A percentile compares a stretch with the other conserved stretches of the same genome.
These are phyloP conservation scores for Scaptomyza graminum DNA, from an alignment of 1,140 invertebrate genomes.

Conservation along the genomic window DNA sequence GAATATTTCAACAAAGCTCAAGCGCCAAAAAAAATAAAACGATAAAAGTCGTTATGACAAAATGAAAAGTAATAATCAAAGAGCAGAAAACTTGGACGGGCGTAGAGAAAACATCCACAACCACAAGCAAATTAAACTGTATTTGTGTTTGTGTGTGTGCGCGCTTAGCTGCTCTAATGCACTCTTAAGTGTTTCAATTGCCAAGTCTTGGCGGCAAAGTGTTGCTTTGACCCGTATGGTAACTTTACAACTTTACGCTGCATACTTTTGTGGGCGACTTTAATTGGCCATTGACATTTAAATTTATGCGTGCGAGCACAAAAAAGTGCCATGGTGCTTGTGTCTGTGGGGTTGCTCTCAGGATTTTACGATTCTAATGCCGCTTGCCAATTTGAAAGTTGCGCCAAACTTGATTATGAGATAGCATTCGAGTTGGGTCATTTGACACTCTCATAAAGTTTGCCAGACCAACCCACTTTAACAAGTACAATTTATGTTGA, in stretches of 20 bases:
- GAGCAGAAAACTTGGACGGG: slow-evolving; percentile 24
- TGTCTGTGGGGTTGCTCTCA: slow-evolving; percentile 10
- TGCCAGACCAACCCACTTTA: background rate
- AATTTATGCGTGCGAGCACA: slow-evolving; percentile 55
- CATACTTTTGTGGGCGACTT: slow-evolving; percentile 73
- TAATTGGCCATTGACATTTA: slow-evolving; percentile 75
- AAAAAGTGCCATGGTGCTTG: slow-evolving; percentile 34
- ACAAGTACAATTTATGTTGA: background rate
- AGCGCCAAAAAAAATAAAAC: slow-evolving; percentile 14
- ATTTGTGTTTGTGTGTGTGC: slow-evolving; percentile 12
- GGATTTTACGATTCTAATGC: slow-evolving; percentile 50
- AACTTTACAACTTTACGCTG: slow-evolving; percentile 63
- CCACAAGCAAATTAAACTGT: background rate
- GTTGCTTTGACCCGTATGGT: slow-evolving; percentile 21
- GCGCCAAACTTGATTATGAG: slow-evolving; percentile 28
- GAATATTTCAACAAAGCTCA: slow-evolving; percentile 34
- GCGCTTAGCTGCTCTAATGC: slow-evolving; percentile 65
- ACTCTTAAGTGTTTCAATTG: slow-evolving; percentile 60
- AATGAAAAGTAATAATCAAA: slow-evolving; percentile 80
- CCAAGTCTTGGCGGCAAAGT: slow-evolving; percentile 33
- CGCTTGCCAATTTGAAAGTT: slow-evolving; percentile 42
- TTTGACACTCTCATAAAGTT: slow-evolving; percentile 1
- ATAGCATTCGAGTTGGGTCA: background rate
- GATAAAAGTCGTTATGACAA: slow-evolving; percentile 73
- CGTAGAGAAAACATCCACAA: slow-evolving; percentile 1